Evolutionary conservation across 2,113 vertebrate species (phyloP).

Genomic region (Sylvia atricapilla): DNA sequence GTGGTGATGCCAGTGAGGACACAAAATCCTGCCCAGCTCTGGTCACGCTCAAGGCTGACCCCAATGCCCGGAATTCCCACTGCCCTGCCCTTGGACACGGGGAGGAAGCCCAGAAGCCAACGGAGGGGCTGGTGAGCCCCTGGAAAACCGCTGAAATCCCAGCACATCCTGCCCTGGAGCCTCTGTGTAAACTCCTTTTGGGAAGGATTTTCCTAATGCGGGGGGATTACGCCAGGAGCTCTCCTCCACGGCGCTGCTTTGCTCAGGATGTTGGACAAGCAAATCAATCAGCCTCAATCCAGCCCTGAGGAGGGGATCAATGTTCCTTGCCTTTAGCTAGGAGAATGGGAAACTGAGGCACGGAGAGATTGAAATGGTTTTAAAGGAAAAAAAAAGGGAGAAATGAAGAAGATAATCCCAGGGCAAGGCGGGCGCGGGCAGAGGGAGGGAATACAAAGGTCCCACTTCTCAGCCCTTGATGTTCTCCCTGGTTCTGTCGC

Average conservation of each 20-base stretch:
- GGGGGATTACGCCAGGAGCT: neutral
- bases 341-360: constrained; percentile 9
- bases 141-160: neutral
- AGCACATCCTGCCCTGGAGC: neutral
- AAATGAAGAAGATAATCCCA: neutral
- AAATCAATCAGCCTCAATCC: constrained; percentile 12
- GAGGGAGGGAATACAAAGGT: neutral
- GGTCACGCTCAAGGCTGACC: neutral
- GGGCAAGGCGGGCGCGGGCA: neutral
- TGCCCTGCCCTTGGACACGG: accelerated
- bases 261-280: neutral
- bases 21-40: neutral
- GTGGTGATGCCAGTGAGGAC: neutral
- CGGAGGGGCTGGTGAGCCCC: neutral
- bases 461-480: accelerated
- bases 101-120: neutral
- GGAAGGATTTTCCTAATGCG: neutral
- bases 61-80: neutral
- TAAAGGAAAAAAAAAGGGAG: neutral
- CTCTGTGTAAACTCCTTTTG: neutral
- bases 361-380: neutral
- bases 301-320: neutral
- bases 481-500: neutral
- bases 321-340: neutral
- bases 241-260: neutral